Evolutionary conservation across 2,797 vertebrate genomes (phyloP).

Genomic region (Delichon dasypus): DNA sequence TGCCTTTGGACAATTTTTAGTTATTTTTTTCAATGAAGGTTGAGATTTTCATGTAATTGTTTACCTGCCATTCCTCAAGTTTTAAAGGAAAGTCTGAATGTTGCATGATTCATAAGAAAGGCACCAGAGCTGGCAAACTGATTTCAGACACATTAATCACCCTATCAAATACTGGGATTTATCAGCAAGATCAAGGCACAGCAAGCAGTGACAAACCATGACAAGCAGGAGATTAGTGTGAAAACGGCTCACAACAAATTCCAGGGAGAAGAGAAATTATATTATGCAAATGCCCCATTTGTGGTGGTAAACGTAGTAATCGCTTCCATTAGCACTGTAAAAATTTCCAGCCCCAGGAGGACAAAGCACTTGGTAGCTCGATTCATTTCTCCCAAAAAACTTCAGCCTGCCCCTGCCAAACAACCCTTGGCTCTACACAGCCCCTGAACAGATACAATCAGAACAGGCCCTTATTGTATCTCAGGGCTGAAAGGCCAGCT

Average conservation of each 20-base stretch:
- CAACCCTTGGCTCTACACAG: not conserved
- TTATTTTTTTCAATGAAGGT: not conserved
- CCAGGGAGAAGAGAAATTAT: not conserved
- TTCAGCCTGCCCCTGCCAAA: not conserved
- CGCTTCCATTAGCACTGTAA: not conserved
- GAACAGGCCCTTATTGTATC: slow-evolving; percentile 67
- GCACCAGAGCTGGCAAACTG: not conserved
- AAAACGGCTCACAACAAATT: not conserved
- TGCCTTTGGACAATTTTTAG: not conserved
- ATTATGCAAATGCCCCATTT: not conserved
- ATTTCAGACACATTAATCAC: not conserved
- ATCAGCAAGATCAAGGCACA: not conserved
- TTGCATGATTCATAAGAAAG: slow-evolving; percentile 5
- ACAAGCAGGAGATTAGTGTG: not conserved
- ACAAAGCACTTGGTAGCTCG: not conserved
- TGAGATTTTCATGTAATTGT: not conserved
- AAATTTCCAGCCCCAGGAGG: not conserved
- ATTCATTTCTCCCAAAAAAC: slow-evolving; percentile 35
- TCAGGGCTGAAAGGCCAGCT: slow-evolving; percentile 32
- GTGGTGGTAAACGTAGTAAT: not conserved
- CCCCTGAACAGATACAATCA: slow-evolving; percentile 67
- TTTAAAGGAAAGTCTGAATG: not conserved
- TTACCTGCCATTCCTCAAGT: not conserved
- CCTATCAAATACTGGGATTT: not conserved
- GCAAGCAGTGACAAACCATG: not conserved